Evolutionary conservation across 2,888 invertebrate species (phyloP).

Genomic region (Tholera decimalis): DNA sequence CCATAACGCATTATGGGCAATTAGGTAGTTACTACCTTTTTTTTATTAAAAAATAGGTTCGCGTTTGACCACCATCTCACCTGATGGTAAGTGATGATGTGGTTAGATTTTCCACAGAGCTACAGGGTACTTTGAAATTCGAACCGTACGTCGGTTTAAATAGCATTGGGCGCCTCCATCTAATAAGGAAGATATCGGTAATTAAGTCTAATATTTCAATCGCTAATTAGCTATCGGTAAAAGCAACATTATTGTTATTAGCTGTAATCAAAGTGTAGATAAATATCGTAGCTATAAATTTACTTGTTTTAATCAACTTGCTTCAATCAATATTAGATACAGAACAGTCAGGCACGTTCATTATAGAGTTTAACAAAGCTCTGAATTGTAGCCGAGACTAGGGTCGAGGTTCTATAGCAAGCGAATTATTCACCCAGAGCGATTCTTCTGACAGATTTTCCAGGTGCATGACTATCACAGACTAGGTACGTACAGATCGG

Average conservation of each 20-base stretch:
- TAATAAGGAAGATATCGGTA: background rate
- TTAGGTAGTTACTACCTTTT: too few relatives aligned
- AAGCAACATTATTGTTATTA: background rate
- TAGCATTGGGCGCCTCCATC: background rate
- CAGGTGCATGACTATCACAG: too few relatives aligned
- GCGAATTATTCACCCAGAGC: too few relatives aligned
- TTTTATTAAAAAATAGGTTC: too few relatives aligned
- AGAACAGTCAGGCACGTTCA: slow-evolving; percentile 40
- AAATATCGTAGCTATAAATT: slow-evolving; percentile 22
- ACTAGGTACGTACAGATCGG: too few relatives aligned
- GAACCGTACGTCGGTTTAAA: too few relatives aligned
- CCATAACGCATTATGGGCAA: too few relatives aligned
- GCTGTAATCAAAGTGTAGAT: background rate
- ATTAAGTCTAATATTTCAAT: background rate
- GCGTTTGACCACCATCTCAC: too few relatives aligned
- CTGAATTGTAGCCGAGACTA: slow-evolving; percentile 13
- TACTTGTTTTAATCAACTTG: slow-evolving; percentile 39
- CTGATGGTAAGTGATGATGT: too few relatives aligned
- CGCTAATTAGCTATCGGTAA: background rate
- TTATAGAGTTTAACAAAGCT: slow-evolving; percentile 30
- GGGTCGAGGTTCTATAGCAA: background rate
- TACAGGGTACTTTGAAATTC: too few relatives aligned
- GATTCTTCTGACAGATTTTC: too few relatives aligned
- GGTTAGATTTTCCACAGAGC: too few relatives aligned
- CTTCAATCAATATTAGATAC: slow-evolving; percentile 41